These are phyloP conservation scores for Cinara cedri DNA, from an alignment of 2,888 invertebrate species.

Conservation along the genomic window DNA sequence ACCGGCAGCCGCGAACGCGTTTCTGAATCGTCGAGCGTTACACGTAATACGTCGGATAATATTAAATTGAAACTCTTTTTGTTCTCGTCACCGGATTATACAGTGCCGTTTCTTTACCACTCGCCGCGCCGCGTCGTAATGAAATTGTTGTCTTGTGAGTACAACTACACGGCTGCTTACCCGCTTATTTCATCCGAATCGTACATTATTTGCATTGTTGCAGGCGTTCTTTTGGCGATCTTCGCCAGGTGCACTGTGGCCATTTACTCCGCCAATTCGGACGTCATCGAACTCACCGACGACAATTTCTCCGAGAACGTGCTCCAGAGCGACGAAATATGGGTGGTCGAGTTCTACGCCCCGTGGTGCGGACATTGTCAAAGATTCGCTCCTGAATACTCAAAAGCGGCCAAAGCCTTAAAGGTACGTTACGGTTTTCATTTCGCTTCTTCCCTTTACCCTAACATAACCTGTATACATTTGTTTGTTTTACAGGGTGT, in stretches of 20 bases:
- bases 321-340: constrained; percentile 80
- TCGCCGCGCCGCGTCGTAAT: not conserved
- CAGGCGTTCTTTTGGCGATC: constrained; percentile 34
- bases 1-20: not conserved
- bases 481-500: constrained; percentile 72
- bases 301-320: constrained; percentile 87
- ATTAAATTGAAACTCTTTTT: not conserved
- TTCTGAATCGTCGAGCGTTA: not conserved
- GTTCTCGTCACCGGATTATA: not conserved
- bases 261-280: constrained; percentile 64
- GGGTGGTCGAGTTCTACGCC: constrained; percentile 96
- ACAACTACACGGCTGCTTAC: not conserved
- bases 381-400: constrained; percentile 87
- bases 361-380: constrained; percentile 97
- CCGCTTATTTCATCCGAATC: not conserved
- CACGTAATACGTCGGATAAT: not conserved
- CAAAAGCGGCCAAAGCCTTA: constrained; percentile 88
- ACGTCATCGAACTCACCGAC: constrained; percentile 85
- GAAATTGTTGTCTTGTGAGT: constrained; percentile 21
- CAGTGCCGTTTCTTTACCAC: too few relatives aligned
- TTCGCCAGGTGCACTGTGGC: constrained; percentile 9
- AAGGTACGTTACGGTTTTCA: constrained; percentile 69
- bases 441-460: too few relatives aligned
- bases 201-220: not conserved
- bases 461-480: not conserved